Conservation (phyloP, 2,113 vertebrate genomes). For the Podiceps cristatus region DNA sequence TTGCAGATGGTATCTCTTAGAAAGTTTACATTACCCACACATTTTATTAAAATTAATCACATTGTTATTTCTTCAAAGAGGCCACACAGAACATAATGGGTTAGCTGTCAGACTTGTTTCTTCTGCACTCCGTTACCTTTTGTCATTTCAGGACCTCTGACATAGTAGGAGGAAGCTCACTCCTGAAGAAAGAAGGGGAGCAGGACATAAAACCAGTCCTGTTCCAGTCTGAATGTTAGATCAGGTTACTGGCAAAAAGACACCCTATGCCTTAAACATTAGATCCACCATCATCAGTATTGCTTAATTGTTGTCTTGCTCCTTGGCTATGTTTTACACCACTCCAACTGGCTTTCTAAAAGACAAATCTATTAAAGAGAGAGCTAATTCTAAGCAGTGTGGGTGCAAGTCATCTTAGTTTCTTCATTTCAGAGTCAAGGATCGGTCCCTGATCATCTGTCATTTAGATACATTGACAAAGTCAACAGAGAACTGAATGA, state of each 20-base stretch:
- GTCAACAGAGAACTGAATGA: background rate
- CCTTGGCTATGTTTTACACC: background rate
- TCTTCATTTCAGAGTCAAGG: background rate
- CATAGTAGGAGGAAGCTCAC: background rate
- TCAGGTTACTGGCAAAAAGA: background rate
- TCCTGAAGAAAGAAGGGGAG: background rate
- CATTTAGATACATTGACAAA: background rate
- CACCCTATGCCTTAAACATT: background rate
- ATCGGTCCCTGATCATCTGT: background rate
- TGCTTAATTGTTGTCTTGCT: background rate
- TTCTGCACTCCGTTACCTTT: background rate
- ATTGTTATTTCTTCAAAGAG: slow-evolving; percentile 15
- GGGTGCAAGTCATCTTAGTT: background rate
- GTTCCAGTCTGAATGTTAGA: background rate
- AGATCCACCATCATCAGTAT: background rate
- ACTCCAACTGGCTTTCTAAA: background rate
- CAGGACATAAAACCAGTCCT: background rate
- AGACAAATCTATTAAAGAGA: background rate
- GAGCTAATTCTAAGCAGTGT: background rate
- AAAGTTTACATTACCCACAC: background rate
- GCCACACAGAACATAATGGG: background rate
- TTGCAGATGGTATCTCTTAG: background rate
- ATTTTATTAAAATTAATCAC: slow-evolving; percentile 36
- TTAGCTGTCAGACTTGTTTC: background rate
- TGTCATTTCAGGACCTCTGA: background rate